Evolutionary conservation across 2,888 invertebrate genomes (phyloP), one percentile per base, ranked within the genome.

Genomic region (Ormyrus thymus): DNA sequence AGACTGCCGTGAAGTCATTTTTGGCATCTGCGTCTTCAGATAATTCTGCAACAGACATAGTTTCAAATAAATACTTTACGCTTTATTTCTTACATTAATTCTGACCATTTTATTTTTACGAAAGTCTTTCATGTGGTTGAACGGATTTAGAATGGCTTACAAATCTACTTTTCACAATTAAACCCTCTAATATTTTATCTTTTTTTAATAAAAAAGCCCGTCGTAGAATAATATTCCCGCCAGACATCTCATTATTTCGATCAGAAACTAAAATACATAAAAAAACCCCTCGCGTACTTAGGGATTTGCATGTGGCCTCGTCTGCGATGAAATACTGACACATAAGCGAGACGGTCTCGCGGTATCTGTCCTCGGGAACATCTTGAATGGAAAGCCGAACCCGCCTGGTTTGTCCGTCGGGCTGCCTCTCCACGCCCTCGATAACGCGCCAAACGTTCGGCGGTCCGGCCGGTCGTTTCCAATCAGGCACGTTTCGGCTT

Each of bases 321-420:
- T 86, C 86, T 11, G 61, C 73, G 11, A 84, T 13, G 62, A 87
- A 87, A 13, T 83, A 76, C 0, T 55, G 71, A 13, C 76, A 81
- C 87, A 88, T 86, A 13, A 84, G 82, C 5, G 86, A 81, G 8
- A 85, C 6, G 46, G 82, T 84, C 0, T 88, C 88, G 0, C 85
- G 83, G 58, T 84, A 82, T 43, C 86, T 83, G 66, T 87, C 86
- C 62, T 85, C 83, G 0, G 87, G 87, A 62, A 88, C 72, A 55
- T 88, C 88, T 78, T 87, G 86, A 77, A 88, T 85, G 51, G 80
- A 77, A 55, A 77, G 66, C 74, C 66, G 55, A 61, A 72, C n/a
- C 0, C 3, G 43, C 55, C 11, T 61, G 13, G n/a, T 66, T 9
- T 50, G 3, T 8, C 58, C 71, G 11, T 73, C 56, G 46, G 56